Evolutionary conservation across 2,888 invertebrate genomes (phyloP), one percentile per base, ranked within the genome.

Genomic region (Minunthozetes semirufus): DNA sequence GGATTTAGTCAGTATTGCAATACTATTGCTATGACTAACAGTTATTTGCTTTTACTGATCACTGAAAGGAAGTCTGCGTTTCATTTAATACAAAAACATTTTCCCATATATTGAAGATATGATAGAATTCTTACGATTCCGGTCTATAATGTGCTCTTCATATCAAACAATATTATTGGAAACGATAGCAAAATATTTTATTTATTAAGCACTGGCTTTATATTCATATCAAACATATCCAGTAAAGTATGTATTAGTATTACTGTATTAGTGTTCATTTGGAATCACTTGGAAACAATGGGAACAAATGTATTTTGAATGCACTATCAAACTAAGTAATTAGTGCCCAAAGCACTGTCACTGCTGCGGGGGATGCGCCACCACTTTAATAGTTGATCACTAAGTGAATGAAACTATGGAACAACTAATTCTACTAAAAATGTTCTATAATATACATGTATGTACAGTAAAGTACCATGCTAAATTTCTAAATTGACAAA

Each of bases 151-250:
- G 59, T 59, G 27, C 8, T 42, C 1, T 11, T 59, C 59, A 59
- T 27, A 22, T 59, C 29, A 59, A 59, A 59, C 59, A 59, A 27
- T 63, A 38, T 19, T 42, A 66, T 42, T 66, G 33, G 66, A 66
- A 66, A 42, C n/a, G 66, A 66, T 66, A 42, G 19, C 19, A 42
- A 66, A 66, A 66, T 38, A 42, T 42, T 66, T 66, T 66, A 66
- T 38, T 66, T 38, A 66, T 66, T 33, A 66, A 29, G 38, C n/a
- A 15, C 19, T 38, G 66, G 38, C 19, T 13, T 42, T 38, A 22
- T 66, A 66, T 38, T 9, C 5, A 13, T 42, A n/a, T 13, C n/a
- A 29, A 25, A 33, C 2, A 9, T 19, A 38, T 66, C 6, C 17
- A 29, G 33, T 53, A 53, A 22, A 53, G 22, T 56, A 56, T 56